Base-by-base conservation (phyloP, 2,797 vertebrate species). In the Rhabdomys pumilio region DNA sequence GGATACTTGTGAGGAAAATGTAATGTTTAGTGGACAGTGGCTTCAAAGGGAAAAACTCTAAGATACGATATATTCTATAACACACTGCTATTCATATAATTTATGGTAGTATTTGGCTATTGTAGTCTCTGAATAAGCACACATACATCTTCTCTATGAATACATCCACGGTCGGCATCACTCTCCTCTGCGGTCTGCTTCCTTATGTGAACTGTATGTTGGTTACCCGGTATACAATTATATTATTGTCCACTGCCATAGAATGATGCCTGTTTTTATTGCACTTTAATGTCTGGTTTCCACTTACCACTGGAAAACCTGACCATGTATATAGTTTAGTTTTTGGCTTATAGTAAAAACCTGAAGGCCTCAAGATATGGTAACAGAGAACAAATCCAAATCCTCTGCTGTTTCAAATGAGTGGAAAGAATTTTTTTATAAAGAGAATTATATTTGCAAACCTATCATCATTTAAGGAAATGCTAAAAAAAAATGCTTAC, bases 331-430 rank as follows among this genome's bases (percentile, higher is more conserved):
- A 88, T 75, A 76, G 44, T 73, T 84, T 80, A 31, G 61, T 17
- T 93, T 90, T 97, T 41, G 59, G 55, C 14, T n/a, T 77, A 69
- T 34, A 31, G 47, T 67, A 95, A 93, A 38, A 57, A 82, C n/a
- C 55, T 4, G n/a, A 77, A 65, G 81, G 63, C 63, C 61, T 69
- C 29, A 69, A 83, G 77, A 91, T 6, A 13, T 22, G 10, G 10
- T 9, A 47, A 17, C 9, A 19, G 0, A 17, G 31, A 81, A 44
- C 69, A 84, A 93, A 89, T 76, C 22, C 44, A 89, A 81, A 50
- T 72, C 15, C 47, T 67, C 26, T 88, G 55, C 31, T 73, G 53
- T 83, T 89, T 93, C 53, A 83, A 87, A 89, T 19, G 13, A 72
- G 77, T 2, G 1, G 4, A 77, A 80, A n/a, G 9, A 0, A 15